Evolutionary conservation across 2,888 invertebrate species (phyloP), one percentile per base, ranked within the genome.

Genomic region (Hyposoter dolosus): DNA sequence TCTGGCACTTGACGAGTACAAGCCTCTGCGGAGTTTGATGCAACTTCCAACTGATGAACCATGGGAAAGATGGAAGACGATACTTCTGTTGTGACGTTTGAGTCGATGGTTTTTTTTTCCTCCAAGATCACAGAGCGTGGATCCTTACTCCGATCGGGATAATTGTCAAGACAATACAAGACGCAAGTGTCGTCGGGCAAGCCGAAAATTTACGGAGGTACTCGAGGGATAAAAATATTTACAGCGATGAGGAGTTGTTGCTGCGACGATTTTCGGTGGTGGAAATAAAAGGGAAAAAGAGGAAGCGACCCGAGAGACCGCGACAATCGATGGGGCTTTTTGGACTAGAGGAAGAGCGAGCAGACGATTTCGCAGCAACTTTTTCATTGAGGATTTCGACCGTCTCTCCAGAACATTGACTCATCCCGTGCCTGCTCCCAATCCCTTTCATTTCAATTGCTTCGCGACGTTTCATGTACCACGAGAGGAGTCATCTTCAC

Each of bases 401-500:
- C 50, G 50, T 80, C 50, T 40, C 65, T 32, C 19, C 12, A 15
- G 6, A 45, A 71, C 56, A 79, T 78, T 79, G 79, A 75, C 82
- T 35, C 66, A 47, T 63, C 60, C 15, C 43, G 9, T 45, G 35
- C 69, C 23, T 72, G 35, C 6, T 5, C 23, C 76, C 56, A 83
- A 74, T 85, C 43, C 60, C 23, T 63, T 85, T 84, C 72, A 72
- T 63, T 35, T 45, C 65, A 83, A 76, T 78, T 83, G 69, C 82
- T 81, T 74, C 56, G 83, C 45, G 35, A 53, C 72, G 53, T 68
- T 50, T 75, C 68, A 32, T 71, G 65, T 68, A 74, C 28, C 53
- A 43, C 75, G 43, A 50, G 56, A 40, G 45, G 15, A 65, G 80
- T 65, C 56, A 53, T 75, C 47, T 65, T 76, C 40, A 83, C 79